Base-by-base conservation (phyloP, 2,888 invertebrate genomes). In the Maniola hyperantus region DNA sequence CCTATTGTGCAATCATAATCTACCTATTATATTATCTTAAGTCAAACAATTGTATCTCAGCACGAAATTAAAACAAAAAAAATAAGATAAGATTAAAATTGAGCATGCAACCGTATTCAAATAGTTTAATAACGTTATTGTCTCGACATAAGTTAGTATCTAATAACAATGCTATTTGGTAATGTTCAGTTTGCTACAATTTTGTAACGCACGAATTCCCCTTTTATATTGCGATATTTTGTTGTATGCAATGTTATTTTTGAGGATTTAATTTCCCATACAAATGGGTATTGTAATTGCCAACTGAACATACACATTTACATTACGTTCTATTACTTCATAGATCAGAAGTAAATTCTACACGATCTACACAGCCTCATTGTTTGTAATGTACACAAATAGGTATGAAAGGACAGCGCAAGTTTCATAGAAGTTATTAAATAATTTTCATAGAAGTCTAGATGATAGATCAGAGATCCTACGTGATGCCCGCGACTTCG, bases 141-240 rank as follows among this genome's bases (percentile, higher is more conserved):
- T 71, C 65, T 65, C 65, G 33, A 66, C 63, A 57, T 61, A 13
- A 1, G n/a, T 39, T n/a, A 34, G 15, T 54, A 51, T 6, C 11
- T 39, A 63, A 64, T 63, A 71, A 73, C 71, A 71, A 72, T 71
- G 67, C 63, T 58, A 68, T 71, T 70, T 72, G 46, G 73, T 69
- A 73, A 73, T 67, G 64, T 42, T 61, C 6, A 8, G 48, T 48
- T 48, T 71, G 69, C 59, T 70, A 71, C 62, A 67, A 67, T 77
- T 77, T 74, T 71, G 75, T 72, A 75, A 77, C 72, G 73, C 67
- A 74, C 74, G 71, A 71, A 68, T 66, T 71, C 59, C 51, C 33
- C 68, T 69, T 71, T 64, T 68, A 67, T 66, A 67, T 67, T 72
- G 69, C 72, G 71, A 73, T 73, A 51, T 61, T 51, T 53, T 51